These are phyloP conservation scores for Cyclophora albipunctata DNA, from an alignment of 2,888 invertebrate genomes.

Conservation along the genomic window DNA sequence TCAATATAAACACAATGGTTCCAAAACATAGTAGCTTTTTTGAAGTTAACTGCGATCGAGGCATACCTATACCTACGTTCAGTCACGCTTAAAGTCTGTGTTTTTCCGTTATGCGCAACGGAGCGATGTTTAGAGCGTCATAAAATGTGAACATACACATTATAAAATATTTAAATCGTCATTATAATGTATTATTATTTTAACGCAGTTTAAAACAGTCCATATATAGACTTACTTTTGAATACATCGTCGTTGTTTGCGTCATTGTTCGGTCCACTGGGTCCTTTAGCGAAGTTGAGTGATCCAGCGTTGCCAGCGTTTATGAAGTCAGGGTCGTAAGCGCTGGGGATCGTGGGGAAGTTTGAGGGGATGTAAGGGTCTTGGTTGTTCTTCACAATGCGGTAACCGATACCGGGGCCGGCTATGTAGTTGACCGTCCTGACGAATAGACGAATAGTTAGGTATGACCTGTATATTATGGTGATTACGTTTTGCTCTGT, in stretches of 20 bases:
- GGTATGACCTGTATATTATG: too few relatives aligned
- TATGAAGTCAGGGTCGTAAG: constrained; percentile 65
- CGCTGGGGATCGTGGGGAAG: constrained; percentile 76
- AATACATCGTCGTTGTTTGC: constrained; percentile 52
- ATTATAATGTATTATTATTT: too few relatives aligned
- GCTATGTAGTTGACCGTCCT: constrained; percentile 86
- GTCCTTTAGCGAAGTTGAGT: constrained; percentile 17
- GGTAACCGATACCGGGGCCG: constrained; percentile 85
- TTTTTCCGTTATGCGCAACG: too few relatives aligned
- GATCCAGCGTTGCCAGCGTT: constrained; percentile 42
- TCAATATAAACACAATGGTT: too few relatives aligned
- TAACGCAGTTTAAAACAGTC: too few relatives aligned
- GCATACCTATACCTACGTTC: neutral
- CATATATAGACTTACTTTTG: constrained; percentile 44
- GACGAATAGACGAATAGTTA: constrained; percentile 3
- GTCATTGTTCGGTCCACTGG: constrained; percentile 29
- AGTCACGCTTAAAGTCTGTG: too few relatives aligned
- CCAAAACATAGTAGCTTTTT: neutral
- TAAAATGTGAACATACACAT: too few relatives aligned
- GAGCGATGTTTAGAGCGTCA: too few relatives aligned
- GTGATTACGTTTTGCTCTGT: too few relatives aligned
- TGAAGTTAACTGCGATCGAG: neutral
- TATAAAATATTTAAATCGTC: too few relatives aligned
- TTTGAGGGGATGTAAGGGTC: constrained; percentile 79
- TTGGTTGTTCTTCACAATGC: constrained; percentile 81